These are phyloP conservation scores for Aspidoscelis tigris DNA, from an alignment of 2,113 vertebrate genomes.

Conservation along the genomic window DNA sequence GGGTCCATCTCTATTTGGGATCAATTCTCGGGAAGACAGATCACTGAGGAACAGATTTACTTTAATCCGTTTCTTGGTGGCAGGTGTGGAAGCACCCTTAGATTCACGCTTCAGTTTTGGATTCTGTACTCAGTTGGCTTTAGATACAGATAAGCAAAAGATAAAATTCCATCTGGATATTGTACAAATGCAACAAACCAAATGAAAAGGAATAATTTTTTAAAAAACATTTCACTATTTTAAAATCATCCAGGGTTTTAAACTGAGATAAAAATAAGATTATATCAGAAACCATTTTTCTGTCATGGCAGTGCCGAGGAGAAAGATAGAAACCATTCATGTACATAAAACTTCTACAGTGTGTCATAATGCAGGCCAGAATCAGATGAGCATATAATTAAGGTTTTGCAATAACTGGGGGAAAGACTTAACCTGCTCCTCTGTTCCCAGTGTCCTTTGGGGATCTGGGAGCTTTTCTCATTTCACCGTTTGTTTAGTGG, in stretches of 20 bases:
- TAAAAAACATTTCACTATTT: too few species aligned
- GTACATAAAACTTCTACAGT: not conserved
- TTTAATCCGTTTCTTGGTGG: too few species aligned
- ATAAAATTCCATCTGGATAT: not conserved
- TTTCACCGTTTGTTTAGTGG: conserved; percentile 32
- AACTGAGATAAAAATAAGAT: not conserved
- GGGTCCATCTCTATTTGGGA: too few species aligned
- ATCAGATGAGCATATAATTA: conserved; percentile 6
- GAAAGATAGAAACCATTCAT: not conserved
- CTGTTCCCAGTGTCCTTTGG: conserved; percentile 9
- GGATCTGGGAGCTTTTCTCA: not conserved
- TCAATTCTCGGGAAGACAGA: too few species aligned
- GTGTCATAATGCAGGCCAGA: not conserved
- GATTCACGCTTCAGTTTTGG: not conserved
- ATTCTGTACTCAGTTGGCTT: not conserved
- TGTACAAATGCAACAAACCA: not conserved
- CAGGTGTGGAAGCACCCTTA: too few species aligned
- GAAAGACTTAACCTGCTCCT: not conserved
- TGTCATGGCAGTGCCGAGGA: not conserved
- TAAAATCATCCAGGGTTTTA: too few species aligned
- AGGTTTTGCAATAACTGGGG: not conserved
- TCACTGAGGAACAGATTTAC: too few species aligned
- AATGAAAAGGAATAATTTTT: not conserved
- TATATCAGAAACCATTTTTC: not conserved
- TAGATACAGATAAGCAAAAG: not conserved